phyloP scores from a whole-genome alignment of 2,113 vertebrate species.

The Rhodinocichla rosea region DNA sequence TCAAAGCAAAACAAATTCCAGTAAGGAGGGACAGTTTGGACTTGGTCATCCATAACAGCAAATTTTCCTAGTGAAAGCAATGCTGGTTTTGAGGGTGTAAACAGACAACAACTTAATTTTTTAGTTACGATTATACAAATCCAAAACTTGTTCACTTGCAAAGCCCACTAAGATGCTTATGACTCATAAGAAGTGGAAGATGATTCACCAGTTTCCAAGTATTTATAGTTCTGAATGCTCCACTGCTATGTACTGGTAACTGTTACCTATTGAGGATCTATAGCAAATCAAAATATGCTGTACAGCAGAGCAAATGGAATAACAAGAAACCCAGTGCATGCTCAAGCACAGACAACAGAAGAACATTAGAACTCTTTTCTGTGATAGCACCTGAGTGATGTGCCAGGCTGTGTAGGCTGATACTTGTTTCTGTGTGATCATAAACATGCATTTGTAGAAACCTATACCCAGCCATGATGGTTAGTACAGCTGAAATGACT shows the following conservation, averaged over 20 bases:
- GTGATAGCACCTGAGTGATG: background rate
- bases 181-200: slow-evolving; percentile 37
- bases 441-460: background rate
- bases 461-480: background rate
- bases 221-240: slow-evolving; percentile 16
- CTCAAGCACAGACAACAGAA: background rate
- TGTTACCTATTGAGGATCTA: background rate
- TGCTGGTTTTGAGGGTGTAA: background rate
- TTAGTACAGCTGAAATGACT: background rate
- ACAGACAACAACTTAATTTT: background rate
- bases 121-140: background rate
- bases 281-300: background rate
- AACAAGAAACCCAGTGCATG: background rate
- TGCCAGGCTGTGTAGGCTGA: background rate
- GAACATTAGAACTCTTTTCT: background rate
- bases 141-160: background rate
- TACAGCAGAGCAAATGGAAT: background rate
- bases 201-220: slow-evolving; percentile 42
- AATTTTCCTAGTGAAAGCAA: background rate
- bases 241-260: background rate
- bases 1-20: background rate
- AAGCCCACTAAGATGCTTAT: background rate
- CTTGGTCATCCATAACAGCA: background rate
- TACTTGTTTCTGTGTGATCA: background rate
- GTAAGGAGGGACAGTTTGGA: background rate